phyloP scores from a whole-genome alignment of 1,140 invertebrate genomes.

The Akabosia matsudoensis region DNA sequence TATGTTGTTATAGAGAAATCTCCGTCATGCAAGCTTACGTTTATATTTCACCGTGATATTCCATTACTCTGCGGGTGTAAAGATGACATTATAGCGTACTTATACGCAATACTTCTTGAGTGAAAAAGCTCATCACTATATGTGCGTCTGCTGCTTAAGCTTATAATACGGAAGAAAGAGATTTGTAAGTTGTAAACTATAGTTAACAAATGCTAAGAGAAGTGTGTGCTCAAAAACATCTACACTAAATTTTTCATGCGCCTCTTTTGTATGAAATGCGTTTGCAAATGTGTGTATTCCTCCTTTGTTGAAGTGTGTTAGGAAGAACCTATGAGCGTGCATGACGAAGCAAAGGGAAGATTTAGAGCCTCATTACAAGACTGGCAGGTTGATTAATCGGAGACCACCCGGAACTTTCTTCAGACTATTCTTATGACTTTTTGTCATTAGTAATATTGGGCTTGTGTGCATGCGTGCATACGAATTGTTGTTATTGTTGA shows the following conservation, averaged over 20 bases:
- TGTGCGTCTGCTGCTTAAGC: no score
- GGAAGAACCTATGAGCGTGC: neutral
- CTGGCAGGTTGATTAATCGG: conserved; percentile 24
- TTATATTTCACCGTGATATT: no score
- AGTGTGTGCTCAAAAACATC: neutral
- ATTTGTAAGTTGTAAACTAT: neutral
- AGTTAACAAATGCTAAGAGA: neutral
- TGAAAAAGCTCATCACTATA: no score
- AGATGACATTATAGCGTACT: no score
- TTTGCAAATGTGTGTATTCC: no score
- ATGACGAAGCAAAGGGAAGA: conserved; percentile 6
- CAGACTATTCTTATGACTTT: conserved; percentile 19
- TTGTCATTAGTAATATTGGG: conserved; percentile 18
- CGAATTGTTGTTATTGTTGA: neutral
- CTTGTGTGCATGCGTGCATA: neutral
- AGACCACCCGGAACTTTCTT: conserved; percentile 22
- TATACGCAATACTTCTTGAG: no score
- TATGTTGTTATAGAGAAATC: no score
- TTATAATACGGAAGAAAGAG: neutral
- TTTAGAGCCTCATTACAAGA: conserved; percentile 19
- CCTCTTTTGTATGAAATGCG: neutral
- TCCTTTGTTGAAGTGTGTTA: no score
- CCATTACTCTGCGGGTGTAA: no score
- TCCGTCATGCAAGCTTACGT: no score
- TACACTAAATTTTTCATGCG: neutral